A percentile compares a stretch with the other conserved stretches of the same genome.
These are phyloP conservation scores for Luffia ferchaultella DNA, from an alignment of 2,888 invertebrate genomes.

Conservation along the genomic window DNA sequence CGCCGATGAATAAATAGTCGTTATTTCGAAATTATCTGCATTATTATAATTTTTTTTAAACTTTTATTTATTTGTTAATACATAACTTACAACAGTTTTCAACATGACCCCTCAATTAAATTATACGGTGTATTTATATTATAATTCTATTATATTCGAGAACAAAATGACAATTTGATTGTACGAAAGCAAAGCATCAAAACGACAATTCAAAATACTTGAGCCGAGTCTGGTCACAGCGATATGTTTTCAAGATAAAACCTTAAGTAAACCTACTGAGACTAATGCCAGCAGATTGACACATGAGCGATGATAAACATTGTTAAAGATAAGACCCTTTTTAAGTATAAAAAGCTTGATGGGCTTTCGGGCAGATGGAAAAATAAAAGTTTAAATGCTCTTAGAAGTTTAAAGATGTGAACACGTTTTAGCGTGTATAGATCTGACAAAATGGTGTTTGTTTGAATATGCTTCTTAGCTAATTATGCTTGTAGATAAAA, in stretches of 20 bases:
- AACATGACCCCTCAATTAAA: neutral
- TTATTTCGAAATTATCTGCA: too few species aligned
- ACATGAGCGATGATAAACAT: neutral
- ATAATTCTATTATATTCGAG: too few species aligned
- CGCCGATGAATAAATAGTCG: too few species aligned
- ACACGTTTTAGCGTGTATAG: too few species aligned
- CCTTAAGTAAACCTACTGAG: neutral
- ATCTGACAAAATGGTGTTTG: too few species aligned
- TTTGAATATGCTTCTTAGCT: too few species aligned
- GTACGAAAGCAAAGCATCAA: neutral
- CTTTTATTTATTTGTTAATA: neutral
- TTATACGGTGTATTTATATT: too few species aligned
- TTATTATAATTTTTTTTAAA: neutral
- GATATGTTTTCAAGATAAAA: neutral
- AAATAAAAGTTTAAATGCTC: too few species aligned
- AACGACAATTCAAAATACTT: neutral
- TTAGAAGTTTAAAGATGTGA: too few species aligned
- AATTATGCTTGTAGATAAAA: too few species aligned
- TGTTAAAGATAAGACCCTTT: neutral
- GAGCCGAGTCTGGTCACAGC: neutral
- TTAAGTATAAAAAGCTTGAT: neutral
- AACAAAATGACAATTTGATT: neutral
- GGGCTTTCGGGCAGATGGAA: too few species aligned
- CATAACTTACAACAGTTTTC: neutral
- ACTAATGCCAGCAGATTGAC: neutral